Evolutionary conservation across 1,140 invertebrate genomes (phyloP).

Genomic region (Drosophila athabasca): DNA sequence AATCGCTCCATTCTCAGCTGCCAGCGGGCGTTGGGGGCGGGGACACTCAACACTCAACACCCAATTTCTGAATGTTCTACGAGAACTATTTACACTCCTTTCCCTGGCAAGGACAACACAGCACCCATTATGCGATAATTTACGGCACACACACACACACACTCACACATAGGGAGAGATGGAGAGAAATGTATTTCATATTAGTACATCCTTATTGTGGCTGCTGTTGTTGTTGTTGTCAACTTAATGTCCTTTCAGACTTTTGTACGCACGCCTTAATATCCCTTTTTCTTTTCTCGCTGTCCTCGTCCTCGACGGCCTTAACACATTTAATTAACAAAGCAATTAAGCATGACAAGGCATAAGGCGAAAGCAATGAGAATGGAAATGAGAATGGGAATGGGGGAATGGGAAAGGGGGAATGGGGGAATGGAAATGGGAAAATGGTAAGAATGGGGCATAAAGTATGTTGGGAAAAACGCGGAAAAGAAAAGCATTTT

Average conservation of each 20-base stretch:
- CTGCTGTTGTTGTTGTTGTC: conserved; percentile 57
- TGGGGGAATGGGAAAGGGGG: background rate
- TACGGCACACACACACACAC: conserved; percentile 51
- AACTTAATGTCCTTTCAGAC: conserved; percentile 75
- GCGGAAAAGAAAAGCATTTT: conserved; percentile 60
- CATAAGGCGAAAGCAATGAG: conserved; percentile 65
- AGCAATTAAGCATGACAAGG: conserved; percentile 79
- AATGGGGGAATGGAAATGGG: no score
- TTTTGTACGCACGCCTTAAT: conserved; percentile 48
- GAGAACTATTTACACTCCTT: background rate
- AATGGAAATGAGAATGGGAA: conserved; percentile 44
- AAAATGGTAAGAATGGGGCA: no score
- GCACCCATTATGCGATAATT: conserved; percentile 69
- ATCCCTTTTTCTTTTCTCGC: conserved; percentile 51
- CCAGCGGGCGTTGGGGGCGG: no score
- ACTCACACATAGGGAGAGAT: background rate
- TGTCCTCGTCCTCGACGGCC: conserved; percentile 30
- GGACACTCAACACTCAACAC: no score
- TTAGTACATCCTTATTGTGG: conserved; percentile 44
- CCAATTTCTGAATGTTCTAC: conserved; percentile 26
- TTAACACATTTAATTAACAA: conserved; percentile 82
- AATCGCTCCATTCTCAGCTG: conserved; percentile 31
- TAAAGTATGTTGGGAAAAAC: conserved; percentile 2
- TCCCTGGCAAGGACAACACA: background rate
- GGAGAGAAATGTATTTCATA: conserved; percentile 65